Evolutionary conservation across 2,888 invertebrate species (phyloP), one percentile per base, ranked within the genome.

Genomic region (Cheilosia urbana): DNA sequence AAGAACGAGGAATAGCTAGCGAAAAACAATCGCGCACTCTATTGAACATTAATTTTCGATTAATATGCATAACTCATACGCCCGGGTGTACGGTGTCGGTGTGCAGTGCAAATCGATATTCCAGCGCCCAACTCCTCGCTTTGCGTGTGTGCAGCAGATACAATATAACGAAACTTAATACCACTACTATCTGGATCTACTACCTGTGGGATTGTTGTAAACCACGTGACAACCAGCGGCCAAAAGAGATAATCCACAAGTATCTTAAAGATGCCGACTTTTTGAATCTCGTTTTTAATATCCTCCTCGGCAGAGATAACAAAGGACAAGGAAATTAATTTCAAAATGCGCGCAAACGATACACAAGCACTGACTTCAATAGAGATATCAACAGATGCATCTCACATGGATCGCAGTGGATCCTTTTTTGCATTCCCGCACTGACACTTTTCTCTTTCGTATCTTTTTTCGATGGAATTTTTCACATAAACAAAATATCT

Each of bases 21-120:
- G 65, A 73, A 34, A 17, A 17, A 40, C 47, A 37, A 19, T 5
- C 24, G 30, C n/a, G 27, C 6, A 65, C 57, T 51, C 13, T 27
- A 42, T 65, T 51, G 62, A 63, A 71, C 71, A 71, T 66, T 66
- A 84, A 84, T 80, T 76, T 80, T 71, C 80, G 55, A 80, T 84
- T 84, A 84, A 84, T 80, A 84, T 84, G 84, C 84, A 84, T 84
- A 84, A 80, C 84, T 75, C 84, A 84, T 84, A 84, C 84, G 84
- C 84, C 84, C 84, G 84, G 75, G 84, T 84, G 84, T 69, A 84
- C 84, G 66, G 24, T 21, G 51, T 24, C 84, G 66, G 24, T 21
- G 51, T 24, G 21, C n/a, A 55, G 69, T 68, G 45, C 42, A 30
- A 71, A 71, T 51, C 45, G 40, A 66, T 51, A 51, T 53, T 66